A percentile compares a stretch with the other conserved stretches of the same genome.
Conservation (phyloP, 2,797 vertebrate species). For the Eidolon dupreanum region DNA sequence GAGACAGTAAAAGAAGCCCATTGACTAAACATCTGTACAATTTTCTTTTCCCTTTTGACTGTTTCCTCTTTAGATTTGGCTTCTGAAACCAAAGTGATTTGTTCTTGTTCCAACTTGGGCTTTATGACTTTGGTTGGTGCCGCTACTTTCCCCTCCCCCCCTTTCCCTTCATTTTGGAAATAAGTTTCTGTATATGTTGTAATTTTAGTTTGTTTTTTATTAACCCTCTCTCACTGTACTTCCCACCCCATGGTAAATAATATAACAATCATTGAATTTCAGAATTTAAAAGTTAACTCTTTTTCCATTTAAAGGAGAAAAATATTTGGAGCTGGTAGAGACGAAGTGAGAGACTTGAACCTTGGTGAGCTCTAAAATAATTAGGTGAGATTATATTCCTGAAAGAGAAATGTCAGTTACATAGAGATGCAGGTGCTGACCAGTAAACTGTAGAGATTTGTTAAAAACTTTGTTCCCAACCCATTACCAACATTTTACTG, state of each 20-base stretch:
- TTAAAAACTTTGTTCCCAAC: constrained; percentile 26
- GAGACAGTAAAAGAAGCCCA: constrained; percentile 79
- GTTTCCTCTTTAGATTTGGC: constrained; percentile 74
- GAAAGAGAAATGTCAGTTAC: constrained; percentile 55
- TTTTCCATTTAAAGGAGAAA: constrained; percentile 80
- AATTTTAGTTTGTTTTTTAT: constrained; percentile 72
- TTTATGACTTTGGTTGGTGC: constrained; percentile 81
- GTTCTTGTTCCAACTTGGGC: constrained; percentile 76
- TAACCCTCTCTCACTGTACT: constrained; percentile 37
- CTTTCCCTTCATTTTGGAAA: constrained; percentile 82
- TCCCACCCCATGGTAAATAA: constrained; percentile 74
- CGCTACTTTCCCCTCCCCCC: not conserved
- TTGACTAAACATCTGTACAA: constrained; percentile 45
- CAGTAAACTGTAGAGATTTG: constrained; percentile 26
- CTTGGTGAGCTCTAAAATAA: constrained; percentile 52
- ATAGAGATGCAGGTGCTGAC: not conserved
- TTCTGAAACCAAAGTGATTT: constrained; percentile 77
- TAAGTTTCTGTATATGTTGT: constrained; percentile 89
- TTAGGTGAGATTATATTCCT: not conserved
- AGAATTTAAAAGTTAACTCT: constrained; percentile 82
- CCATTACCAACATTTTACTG: not conserved
- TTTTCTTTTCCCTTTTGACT: constrained; percentile 79
- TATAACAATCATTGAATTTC: constrained; percentile 80
- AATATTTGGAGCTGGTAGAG: constrained; percentile 74
- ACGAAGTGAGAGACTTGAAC: constrained; percentile 9